Base-by-base conservation (phyloP, 2,888 invertebrate species). In the Icerya purchasi region DNA sequence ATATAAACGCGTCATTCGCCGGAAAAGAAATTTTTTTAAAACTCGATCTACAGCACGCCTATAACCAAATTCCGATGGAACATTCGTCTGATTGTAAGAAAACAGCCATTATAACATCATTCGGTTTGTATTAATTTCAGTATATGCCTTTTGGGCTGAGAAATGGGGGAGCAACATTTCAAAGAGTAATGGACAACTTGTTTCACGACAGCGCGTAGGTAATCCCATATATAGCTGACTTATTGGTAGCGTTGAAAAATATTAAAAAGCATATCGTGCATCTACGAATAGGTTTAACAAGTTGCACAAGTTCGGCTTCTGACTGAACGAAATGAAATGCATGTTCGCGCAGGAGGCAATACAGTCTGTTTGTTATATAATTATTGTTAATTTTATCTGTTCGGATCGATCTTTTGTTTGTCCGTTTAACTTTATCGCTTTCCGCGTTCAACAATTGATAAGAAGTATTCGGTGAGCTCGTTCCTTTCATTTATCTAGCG, bases 31-130 rank as follows among this genome's bases (percentile, higher is more conserved):
- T 63, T 10, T 66, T 65, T 36, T 57, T 62, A 1, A 61, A 50
- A n/a, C 14, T 61, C 0, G 61, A 65, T 61, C 61, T 66, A 3
- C 57, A 61, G n/a, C n/a, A 59, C 14, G 68, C 66, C 1, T 68
- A 63, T 55, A 63, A 65, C 25, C 67, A 65, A 36, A 67, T 68
- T 21, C 66, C 66, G 10, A 63, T 68, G 21, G 59, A 56, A 2
- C 52, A 59, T 10, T 62, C 61, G 0, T 66, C 68, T 59, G 60
- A n/a, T n/a, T n/a, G 68, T 8, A 61, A 21, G 2, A 68, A 69
- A 60, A 68, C 68, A 1, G 68, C 66, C 2, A 62, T 68, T 1
- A 67, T 59, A 3, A 69, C 66, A 3, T 66, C 67, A 2, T 67
- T 66, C 51, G 65, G 63, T 1, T 24, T 64, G 1, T 64, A 59